These are phyloP conservation scores for Caranx melampygus DNA, from an alignment of 2,113 vertebrate species.

Conservation along the genomic window DNA sequence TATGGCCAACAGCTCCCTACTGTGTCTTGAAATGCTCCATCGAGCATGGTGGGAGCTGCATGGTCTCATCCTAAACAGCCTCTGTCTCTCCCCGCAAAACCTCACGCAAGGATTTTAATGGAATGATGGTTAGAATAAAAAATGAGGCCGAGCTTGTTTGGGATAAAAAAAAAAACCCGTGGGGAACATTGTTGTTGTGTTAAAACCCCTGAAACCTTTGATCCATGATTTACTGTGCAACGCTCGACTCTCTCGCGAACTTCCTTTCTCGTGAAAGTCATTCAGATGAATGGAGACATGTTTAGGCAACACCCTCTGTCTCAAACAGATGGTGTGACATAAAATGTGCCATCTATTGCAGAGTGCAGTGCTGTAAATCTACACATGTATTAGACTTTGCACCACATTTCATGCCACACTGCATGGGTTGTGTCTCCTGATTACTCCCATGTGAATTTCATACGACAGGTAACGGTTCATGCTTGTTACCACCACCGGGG, in stretches of 20 bases:
- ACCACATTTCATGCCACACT: neutral
- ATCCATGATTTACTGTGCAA: neutral
- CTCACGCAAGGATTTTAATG: slow-evolving; percentile 39
- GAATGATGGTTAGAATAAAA: slow-evolving; percentile 38
- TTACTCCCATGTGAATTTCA: neutral
- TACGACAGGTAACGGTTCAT: neutral
- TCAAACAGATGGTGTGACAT: slow-evolving; percentile 46
- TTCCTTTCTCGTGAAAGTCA: slow-evolving; percentile 1
- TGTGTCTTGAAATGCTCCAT: slow-evolving; percentile 60
- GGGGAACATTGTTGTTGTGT: neutral
- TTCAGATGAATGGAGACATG: slow-evolving; percentile 8
- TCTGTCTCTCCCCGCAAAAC: slow-evolving; percentile 8
- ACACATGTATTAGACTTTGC: neutral
- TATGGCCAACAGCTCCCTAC: slow-evolving; percentile 54
- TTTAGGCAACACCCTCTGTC: neutral
- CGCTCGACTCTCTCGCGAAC: neutral
- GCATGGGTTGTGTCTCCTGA: neutral
- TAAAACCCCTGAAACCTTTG: slow-evolving; percentile 10
- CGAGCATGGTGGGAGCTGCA: slow-evolving; percentile 27
- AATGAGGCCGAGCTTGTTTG: slow-evolving; percentile 1
- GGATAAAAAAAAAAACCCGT: neutral
- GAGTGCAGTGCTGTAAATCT: slow-evolving; percentile 31
- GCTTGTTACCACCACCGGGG: neutral
- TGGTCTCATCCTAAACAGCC: slow-evolving; percentile 24
- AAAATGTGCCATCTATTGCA: slow-evolving; percentile 9